phyloP scores from a whole-genome alignment of 2,888 invertebrate genomes.

The Folsomia candida region DNA sequence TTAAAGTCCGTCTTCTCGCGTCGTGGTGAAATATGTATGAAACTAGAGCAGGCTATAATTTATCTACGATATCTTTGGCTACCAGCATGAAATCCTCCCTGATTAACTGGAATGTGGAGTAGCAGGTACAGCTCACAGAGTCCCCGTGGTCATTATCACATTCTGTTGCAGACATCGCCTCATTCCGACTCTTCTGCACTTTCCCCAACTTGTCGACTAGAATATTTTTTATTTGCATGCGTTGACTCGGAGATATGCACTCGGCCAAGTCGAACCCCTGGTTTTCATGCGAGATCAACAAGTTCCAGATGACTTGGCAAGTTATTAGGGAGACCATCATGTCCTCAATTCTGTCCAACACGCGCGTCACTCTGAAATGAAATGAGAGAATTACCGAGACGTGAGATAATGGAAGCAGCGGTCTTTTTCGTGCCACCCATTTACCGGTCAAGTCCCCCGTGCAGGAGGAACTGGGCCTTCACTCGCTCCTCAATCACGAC shows the following conservation, averaged over 20 bases:
- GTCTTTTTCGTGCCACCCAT: no score
- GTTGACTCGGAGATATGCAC: background rate
- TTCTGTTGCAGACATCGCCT: no score
- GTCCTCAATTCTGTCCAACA: constrained; percentile 38
- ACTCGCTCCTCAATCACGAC: constrained; percentile 46
- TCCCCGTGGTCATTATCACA: background rate
- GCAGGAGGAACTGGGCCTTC: constrained; percentile 37
- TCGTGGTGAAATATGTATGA: background rate
- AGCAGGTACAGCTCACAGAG: background rate
- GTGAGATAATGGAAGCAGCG: background rate
- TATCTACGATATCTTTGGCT: background rate
- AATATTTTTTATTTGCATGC: background rate
- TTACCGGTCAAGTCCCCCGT: constrained; percentile 41
- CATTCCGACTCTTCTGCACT: no score
- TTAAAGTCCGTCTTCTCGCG: no score
- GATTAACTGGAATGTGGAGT: background rate
- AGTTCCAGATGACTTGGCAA: constrained; percentile 47
- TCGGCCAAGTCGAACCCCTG: background rate
- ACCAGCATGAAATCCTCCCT: background rate
- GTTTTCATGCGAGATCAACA: constrained; percentile 36
- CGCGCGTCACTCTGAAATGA: constrained; percentile 28
- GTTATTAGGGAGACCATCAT: constrained; percentile 43
- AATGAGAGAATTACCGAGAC: no score
- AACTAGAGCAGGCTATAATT: background rate
- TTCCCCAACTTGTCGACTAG: background rate